Base-by-base conservation (phyloP, 2,797 vertebrate genomes). In the Gallinago stenura region DNA sequence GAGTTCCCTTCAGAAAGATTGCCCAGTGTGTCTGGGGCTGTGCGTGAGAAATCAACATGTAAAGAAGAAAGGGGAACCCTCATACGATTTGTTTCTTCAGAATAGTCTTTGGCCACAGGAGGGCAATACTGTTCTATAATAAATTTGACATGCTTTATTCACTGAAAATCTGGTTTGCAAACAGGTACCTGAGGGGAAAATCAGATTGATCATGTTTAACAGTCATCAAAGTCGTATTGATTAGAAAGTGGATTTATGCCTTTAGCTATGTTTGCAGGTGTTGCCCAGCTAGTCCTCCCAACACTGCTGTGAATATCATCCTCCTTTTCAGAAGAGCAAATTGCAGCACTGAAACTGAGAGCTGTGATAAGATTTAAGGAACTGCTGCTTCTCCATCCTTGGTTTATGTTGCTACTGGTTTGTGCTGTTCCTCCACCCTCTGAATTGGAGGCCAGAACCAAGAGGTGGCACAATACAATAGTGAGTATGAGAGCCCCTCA, bases 71-170 rank as follows among this genome's bases (percentile, higher is more conserved):
- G 12, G 15, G 16, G 37, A 89, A 28, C 4, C 11, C 10, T 91
- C 9, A 0, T 8, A 57, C 45, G 8, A 39, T 24, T 77, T 0
- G 0, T 54, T 89, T 90, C 31, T 91, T 93, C 73, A 62, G 76
- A 79, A 80, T 48, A 46, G 70, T 46, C 33, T 90, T 77, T 85
- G 90, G 61, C 96, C 96, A 97, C 96, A 95, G 75, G 96, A 92
- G 96, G 96, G 96, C 96, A 97, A 65, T 97, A 95, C 96, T 75
- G 95, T 93, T 92, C 96, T 69, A 3, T 71, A 90, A 77, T 77
- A 97, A 80, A 80, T 83, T 28, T 89, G 60, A 64, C 21, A 39
- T 33, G 37, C 45, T 61, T 75, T 54, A 19, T 56, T 91, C 64
- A 24, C 60, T 77, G 45, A 50, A 91, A 87, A 15, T 57, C 73